Evolutionary conservation across 2,888 invertebrate species (phyloP), one percentile per base, ranked within the genome.

Genomic region (Peribatodes rhomboidaria): DNA sequence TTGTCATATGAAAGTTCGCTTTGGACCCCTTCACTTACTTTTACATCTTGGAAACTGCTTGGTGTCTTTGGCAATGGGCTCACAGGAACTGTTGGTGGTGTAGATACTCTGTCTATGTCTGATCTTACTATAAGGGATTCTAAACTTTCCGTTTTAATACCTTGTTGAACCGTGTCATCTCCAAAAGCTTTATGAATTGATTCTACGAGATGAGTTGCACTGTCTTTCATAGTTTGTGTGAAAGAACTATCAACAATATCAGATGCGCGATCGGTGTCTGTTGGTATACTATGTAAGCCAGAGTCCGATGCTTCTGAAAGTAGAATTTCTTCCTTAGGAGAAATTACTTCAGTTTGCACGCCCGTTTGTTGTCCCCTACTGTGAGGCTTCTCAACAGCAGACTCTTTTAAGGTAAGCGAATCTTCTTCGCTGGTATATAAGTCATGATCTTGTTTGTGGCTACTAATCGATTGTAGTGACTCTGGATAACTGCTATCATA

Each of bases 11-110:
- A 85, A 2, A 89, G 80, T 84, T 87, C 89, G 70, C 87, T 90
- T 77, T 88, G 88, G n/a, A 92, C 84, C 33, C 89, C 86, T 65
- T 90, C 89, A 69, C 82, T 83, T 11, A 85, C 73, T 83, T 92
- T 92, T 0, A 90, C 68, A 68, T 92, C 92, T 76, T 88, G 89
- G 61, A 87, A 87, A 72, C 79, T 83, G 69, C 78, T 84, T 35
- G 86, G 90, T 65, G 78, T 89, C 74, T 87, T 94, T 70, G 84
- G 94, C 73, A 88, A 76, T 70, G 96, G 96, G 82, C 96, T 96
- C 0, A 95, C 95, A 22, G 96, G 96, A 9, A 95, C 96, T 22
- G 96, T 96, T 42, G 96, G 95, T 65, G 96, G 96, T 31, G 96
- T 96, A 64, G 95, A 90, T 31, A 90, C 90, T 70, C 94, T 89